These are phyloP conservation scores for Euzophera pinguis DNA, from an alignment of 2,888 invertebrate genomes.

Conservation along the genomic window DNA sequence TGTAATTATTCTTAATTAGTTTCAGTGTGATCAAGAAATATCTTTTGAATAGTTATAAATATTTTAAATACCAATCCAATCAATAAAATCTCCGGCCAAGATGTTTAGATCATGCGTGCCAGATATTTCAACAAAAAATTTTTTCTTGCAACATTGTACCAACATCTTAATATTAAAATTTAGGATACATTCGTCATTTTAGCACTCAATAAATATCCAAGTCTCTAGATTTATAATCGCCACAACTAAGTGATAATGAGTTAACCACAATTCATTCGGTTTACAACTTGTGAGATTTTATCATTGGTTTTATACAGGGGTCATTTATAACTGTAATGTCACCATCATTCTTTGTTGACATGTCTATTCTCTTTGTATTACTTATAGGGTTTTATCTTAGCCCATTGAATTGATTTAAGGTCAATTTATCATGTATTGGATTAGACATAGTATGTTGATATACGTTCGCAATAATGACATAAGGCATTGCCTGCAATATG, in stretches of 20 bases:
- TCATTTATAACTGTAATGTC: constrained; percentile 44
- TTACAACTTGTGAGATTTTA: constrained; percentile 21
- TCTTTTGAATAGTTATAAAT: no score
- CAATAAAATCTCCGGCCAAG: no score
- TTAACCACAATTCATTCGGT: constrained; percentile 6
- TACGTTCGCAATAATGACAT: not conserved
- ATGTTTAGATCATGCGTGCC: not conserved
- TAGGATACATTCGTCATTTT: not conserved
- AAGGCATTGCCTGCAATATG: no score
- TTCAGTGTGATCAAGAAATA: no score
- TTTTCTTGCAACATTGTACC: constrained; percentile 14
- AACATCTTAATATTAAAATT: not conserved
- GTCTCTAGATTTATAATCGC: constrained; percentile 5
- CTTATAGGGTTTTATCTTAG: constrained; percentile 22
- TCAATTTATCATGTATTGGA: not conserved
- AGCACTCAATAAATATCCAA: constrained; percentile 17
- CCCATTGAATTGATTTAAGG: constrained; percentile 10
- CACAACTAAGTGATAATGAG: constrained; percentile 11
- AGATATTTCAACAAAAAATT: not conserved
- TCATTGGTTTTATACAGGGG: constrained; percentile 28
- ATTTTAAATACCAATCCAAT: no score
- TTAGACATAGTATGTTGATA: constrained; percentile 10
- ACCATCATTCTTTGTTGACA: constrained; percentile 42
- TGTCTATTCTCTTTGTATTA: constrained; percentile 31
- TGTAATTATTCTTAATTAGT: no score